Percentiles rank a stretch among this genome's conserved stretches.
phyloP scores from a whole-genome alignment of 1,140 invertebrate genomes.

The Bombus cullumanus region DNA sequence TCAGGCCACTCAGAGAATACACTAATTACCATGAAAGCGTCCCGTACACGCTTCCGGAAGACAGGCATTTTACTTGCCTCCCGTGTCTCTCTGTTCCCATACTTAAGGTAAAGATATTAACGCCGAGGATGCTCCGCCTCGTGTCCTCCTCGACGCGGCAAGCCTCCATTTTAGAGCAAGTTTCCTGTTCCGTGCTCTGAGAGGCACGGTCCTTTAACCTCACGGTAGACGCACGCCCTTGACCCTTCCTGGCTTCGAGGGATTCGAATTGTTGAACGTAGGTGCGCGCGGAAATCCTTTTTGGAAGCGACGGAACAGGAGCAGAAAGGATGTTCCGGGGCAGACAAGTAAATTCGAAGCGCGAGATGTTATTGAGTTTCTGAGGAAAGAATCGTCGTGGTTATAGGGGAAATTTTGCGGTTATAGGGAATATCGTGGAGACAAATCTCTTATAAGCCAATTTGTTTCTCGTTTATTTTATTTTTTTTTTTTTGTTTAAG shows the following conservation, averaged over 20 bases:
- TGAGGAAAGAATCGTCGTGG: too few relatives aligned
- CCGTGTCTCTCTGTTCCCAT: conserved; percentile 28
- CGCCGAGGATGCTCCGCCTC: conserved; percentile 8
- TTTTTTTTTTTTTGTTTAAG: background rate
- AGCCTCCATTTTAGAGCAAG: conserved; percentile 39
- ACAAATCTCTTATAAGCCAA: too few relatives aligned
- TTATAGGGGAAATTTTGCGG: background rate
- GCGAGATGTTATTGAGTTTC: background rate
- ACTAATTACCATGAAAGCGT: conserved; percentile 70
- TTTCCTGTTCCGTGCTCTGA: conserved; percentile 16
- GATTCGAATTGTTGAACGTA: conserved; percentile 4
- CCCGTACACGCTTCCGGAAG: conserved; percentile 68
- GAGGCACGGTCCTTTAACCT: conserved; percentile 23
- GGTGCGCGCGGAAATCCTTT: background rate
- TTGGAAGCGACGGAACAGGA: background rate
- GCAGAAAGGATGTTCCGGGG: background rate
- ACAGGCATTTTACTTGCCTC: conserved; percentile 58
- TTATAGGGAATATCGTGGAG: background rate
- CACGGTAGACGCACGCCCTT: background rate
- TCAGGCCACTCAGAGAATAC: conserved; percentile 70
- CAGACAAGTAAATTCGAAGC: background rate
- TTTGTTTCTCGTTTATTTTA: background rate
- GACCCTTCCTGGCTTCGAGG: conserved; percentile 3
- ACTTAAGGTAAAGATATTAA: conserved; percentile 52
- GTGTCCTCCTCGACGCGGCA: conserved; percentile 34